Evolutionary conservation across 2,113 vertebrate genomes (phyloP), one percentile per base, ranked within the genome.

Genomic region (Dicentrarchus labrax): DNA sequence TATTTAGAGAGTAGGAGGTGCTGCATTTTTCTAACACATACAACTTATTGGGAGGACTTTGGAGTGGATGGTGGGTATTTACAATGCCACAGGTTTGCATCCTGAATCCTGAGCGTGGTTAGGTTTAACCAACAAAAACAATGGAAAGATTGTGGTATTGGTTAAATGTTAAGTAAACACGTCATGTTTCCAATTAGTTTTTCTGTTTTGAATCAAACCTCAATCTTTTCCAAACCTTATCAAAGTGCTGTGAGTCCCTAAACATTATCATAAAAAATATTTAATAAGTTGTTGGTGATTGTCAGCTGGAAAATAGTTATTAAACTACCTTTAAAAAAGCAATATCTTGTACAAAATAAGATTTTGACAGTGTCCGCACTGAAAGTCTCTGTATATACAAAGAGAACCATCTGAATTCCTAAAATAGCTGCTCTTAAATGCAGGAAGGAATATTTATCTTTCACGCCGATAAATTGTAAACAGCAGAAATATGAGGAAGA

Each of bases 361-460:
- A 73, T 36, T 72, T 61, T 36, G 2, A 30, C 4, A 61, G 21
- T 30, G 22, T 59, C 41, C 17, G 0, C 19, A 30, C 56, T 13
- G 21, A 30, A 68, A 11, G 11, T 72, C 56, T 22, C 10, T 15
- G 1, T 41, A 6, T 36, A n/a, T 54, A 36, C 72, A 78, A 80
- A 69, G 16, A 15, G 50, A 53, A 30, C 3, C 7, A 39, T 22
- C 7, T 22, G 61, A 15, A 56, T 62, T 71, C 72, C 13, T 62
- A 51, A 73, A 83, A 72, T 22, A 70, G 68, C 43, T 64, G n/a
- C 50, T 62, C 64, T 64, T 72, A 22, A 68, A 65, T 17, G 36
- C 60, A 38, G 72, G 50, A 78, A 78, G 72, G 67, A 76, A 57
- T 61, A 70, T 84, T 88, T 67, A 50, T 21, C 16, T 75, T 68